phyloP scores from a whole-genome alignment of 1,140 invertebrate genomes.

The Leptinotarsa texana region DNA sequence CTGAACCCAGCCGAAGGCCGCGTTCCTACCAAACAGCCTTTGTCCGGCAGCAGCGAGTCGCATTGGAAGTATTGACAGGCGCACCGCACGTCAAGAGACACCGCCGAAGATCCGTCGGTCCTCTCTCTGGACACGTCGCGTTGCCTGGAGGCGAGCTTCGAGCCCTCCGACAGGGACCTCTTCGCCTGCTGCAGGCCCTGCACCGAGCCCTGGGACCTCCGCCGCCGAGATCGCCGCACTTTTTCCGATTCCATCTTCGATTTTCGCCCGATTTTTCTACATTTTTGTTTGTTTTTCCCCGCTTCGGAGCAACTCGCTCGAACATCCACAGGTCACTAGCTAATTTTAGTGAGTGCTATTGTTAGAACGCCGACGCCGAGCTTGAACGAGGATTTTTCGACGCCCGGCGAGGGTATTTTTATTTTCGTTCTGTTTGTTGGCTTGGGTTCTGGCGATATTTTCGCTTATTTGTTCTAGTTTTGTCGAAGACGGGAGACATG shows the following conservation, averaged over 20 bases:
- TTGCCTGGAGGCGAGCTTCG: slow-evolving; percentile 57
- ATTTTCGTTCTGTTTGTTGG: slow-evolving; percentile 25
- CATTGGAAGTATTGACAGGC: slow-evolving; percentile 82
- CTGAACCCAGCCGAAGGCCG: slow-evolving; percentile 32
- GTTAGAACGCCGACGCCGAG: slow-evolving; percentile 10
- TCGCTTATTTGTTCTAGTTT: slow-evolving; percentile 26
- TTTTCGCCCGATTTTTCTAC: slow-evolving; percentile 22
- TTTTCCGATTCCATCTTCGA: slow-evolving; percentile 26
- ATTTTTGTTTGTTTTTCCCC: slow-evolving; percentile 18
- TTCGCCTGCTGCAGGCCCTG: slow-evolving; percentile 32
- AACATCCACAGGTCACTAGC: slow-evolving; percentile 38
- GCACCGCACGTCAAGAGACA: slow-evolving; percentile 77
- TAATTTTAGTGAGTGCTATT: slow-evolving; percentile 39
- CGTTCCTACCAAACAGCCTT: slow-evolving; percentile 28
- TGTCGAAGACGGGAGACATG: background rate
- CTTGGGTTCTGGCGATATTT: slow-evolving; percentile 21
- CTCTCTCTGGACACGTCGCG: slow-evolving; percentile 61
- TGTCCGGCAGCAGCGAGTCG: slow-evolving; percentile 70
- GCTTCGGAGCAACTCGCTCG: slow-evolving; percentile 25
- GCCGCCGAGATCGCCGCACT: slow-evolving; percentile 9
- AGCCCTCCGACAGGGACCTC: slow-evolving; percentile 68
- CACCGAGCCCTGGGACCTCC: background rate
- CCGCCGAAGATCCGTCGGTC: slow-evolving; percentile 67
- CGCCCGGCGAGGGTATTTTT: slow-evolving; percentile 11
- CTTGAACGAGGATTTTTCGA: background rate